These are phyloP conservation scores for Triplophysa yarkandensis DNA, from an alignment of 2,797 vertebrate genomes.

Conservation along the genomic window DNA sequence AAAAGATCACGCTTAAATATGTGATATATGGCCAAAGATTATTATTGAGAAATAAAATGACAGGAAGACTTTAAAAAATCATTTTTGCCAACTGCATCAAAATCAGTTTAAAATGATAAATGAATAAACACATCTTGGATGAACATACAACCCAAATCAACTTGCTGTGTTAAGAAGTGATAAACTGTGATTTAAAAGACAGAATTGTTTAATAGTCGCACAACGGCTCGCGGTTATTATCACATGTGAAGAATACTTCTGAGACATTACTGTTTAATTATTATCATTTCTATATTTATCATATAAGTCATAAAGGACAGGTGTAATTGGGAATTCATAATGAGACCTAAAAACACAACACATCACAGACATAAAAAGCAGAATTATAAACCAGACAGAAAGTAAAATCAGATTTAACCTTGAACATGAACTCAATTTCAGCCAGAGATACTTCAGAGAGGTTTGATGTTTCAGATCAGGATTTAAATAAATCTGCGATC, in stretches of 20 bases:
- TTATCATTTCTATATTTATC: not conserved
- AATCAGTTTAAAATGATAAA: too few species aligned
- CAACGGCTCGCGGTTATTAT: not conserved
- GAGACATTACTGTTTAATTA: too few species aligned
- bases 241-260: not conserved
- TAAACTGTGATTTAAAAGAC: not conserved
- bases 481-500: constrained; percentile 13
- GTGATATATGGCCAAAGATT: too few species aligned
- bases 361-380: too few species aligned
- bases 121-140: too few species aligned
- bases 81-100: too few species aligned
- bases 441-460: not conserved
- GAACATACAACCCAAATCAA: too few species aligned
- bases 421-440: constrained; percentile 9
- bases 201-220: too few species aligned
- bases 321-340: not conserved
- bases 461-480: constrained; percentile 20
- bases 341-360: not conserved
- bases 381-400: too few species aligned
- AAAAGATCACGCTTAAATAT: too few species aligned
- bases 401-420: constrained; percentile 16
- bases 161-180: not conserved
- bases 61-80: too few species aligned
- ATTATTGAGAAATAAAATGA: too few species aligned
- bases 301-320: not conserved